phyloP scores from a whole-genome alignment of 2,797 vertebrate species.

The Amniataba percoides region DNA sequence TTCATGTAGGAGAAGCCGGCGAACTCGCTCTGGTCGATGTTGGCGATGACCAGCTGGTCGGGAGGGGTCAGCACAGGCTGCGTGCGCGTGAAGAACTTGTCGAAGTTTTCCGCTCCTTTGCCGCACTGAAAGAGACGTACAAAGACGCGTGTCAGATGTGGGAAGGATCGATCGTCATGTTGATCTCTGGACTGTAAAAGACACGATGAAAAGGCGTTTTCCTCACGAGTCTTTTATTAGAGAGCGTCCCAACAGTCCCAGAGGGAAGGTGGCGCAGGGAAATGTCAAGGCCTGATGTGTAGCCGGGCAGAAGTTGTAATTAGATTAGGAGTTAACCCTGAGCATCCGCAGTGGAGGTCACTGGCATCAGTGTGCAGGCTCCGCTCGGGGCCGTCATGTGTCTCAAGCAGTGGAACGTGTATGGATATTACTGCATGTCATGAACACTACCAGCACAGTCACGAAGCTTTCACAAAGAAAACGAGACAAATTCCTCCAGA shows the following conservation, averaged over 20 bases:
- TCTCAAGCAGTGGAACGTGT: slow-evolving; percentile 27
- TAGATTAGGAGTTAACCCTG: slow-evolving; percentile 58
- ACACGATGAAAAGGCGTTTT: slow-evolving; percentile 32
- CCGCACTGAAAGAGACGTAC: slow-evolving; percentile 88
- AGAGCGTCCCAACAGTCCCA: slow-evolving; percentile 45
- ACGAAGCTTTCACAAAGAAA: slow-evolving; percentile 10
- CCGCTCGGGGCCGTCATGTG: slow-evolving; percentile 34
- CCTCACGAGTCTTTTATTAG: slow-evolving; percentile 42
- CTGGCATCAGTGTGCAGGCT: slow-evolving; percentile 32
- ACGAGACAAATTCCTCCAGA: background rate
- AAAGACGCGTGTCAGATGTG: slow-evolving; percentile 1
- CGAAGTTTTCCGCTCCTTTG: slow-evolving; percentile 98
- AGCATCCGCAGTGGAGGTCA: slow-evolving; percentile 61
- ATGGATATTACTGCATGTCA: slow-evolving; percentile 4
- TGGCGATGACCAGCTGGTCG: slow-evolving; percentile 97
- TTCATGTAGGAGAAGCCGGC: slow-evolving; percentile 97
- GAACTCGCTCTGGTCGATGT: slow-evolving; percentile 98
- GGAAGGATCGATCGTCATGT: background rate
- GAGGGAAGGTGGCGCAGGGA: slow-evolving; percentile 43
- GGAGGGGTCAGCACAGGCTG: slow-evolving; percentile 97
- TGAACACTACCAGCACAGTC: slow-evolving; percentile 12
- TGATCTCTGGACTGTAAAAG: background rate
- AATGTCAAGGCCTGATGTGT: slow-evolving; percentile 40
- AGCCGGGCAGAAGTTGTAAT: slow-evolving; percentile 64
- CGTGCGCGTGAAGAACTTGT: slow-evolving; percentile 98